phyloP scores from a whole-genome alignment of 2,797 vertebrate genomes.

The Premnoplex brunnescens region DNA sequence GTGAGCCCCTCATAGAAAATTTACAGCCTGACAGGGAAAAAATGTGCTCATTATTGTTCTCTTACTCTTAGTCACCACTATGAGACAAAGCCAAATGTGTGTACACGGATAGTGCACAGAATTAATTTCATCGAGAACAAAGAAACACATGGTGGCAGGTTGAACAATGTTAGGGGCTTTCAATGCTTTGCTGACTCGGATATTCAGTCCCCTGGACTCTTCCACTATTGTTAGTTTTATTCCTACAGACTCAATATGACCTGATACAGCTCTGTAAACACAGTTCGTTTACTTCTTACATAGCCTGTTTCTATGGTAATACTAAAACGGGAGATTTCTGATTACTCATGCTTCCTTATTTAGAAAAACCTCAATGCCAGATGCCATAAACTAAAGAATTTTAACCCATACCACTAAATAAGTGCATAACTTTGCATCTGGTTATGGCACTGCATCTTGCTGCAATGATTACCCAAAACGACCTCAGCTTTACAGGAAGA shows the following conservation, averaged over 20 bases:
- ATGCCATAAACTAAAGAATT: not conserved
- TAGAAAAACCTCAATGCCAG: not conserved
- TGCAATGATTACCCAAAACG: not conserved
- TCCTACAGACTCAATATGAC: not conserved
- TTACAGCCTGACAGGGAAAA: not conserved
- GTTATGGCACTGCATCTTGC: not conserved
- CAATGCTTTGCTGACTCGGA: not conserved
- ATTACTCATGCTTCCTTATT: constrained; percentile 48
- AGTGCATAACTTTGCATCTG: not conserved
- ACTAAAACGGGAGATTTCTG: constrained; percentile 48
- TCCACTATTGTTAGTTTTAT: not conserved
- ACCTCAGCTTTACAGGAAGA: not conserved
- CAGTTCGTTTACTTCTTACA: not conserved
- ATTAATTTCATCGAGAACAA: constrained; percentile 59
- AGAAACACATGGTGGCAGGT: constrained; percentile 51
- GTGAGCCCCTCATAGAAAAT: not conserved
- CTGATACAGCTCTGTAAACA: not conserved
- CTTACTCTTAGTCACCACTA: not conserved
- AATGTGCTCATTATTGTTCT: not conserved
- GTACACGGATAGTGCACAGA: not conserved
- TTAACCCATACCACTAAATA: not conserved
- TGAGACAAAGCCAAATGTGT: constrained; percentile 5
- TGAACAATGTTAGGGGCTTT: constrained; percentile 7
- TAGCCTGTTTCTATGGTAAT: constrained; percentile 61
- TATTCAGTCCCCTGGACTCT: not conserved